These are phyloP conservation scores for Plusia festucae DNA, from an alignment of 2,888 invertebrate genomes.

Conservation along the genomic window DNA sequence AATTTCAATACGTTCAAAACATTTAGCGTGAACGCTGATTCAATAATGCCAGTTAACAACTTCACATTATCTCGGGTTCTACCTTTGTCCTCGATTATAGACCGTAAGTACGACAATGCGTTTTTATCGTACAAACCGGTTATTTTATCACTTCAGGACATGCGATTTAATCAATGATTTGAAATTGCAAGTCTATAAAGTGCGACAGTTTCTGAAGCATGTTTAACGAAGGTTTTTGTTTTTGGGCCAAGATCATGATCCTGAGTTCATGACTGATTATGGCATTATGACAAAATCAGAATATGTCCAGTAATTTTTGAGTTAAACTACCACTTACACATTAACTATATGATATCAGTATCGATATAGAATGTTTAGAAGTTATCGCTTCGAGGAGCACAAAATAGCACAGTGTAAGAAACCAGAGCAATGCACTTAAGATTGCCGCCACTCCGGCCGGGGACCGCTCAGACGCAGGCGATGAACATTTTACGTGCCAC, in stretches of 20 bases:
- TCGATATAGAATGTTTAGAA: constrained; percentile 24
- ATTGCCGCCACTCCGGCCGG: constrained; percentile 61
- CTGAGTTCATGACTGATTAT: no score
- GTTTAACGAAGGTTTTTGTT: no score
- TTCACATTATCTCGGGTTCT: constrained; percentile 26
- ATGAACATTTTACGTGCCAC: constrained; percentile 85
- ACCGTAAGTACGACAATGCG: constrained; percentile 14
- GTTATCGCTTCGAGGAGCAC: constrained; percentile 40
- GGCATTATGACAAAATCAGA: background rate
- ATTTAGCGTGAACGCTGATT: constrained; percentile 61
- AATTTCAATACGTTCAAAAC: constrained; percentile 64
- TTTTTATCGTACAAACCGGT: constrained; percentile 29
- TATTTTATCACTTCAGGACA: constrained; percentile 5
- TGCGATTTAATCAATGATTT: constrained; percentile 19
- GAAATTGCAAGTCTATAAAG: constrained; percentile 14
- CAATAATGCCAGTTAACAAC: constrained; percentile 32
- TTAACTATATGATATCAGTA: constrained; percentile 19
- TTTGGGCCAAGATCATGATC: no score
- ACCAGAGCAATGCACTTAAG: constrained; percentile 82
- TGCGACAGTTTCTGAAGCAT: constrained; percentile 43
- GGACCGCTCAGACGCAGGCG: constrained; percentile 75
- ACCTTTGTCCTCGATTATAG: constrained; percentile 32
- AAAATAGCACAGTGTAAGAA: constrained; percentile 66
- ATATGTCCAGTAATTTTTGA: background rate
- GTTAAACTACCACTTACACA: background rate